phyloP scores from a whole-genome alignment of 2,888 invertebrate genomes.

The Neoitamus cyanurus region DNA sequence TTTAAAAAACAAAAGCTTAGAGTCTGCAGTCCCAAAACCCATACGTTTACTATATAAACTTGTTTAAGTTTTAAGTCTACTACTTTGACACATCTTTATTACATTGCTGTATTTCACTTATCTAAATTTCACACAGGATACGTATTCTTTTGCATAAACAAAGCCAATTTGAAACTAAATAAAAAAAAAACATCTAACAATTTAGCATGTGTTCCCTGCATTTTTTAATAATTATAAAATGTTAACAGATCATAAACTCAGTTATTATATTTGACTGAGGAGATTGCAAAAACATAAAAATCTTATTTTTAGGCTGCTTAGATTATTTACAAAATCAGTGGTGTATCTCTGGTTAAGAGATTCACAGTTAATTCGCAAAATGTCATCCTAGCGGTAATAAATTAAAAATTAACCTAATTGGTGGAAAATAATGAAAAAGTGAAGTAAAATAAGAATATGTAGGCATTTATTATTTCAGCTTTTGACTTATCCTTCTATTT shows the following conservation, averaged over 20 bases:
- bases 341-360: neutral
- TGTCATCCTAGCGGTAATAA: slow-evolving; percentile 15
- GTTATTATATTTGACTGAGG: neutral
- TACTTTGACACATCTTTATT: neutral
- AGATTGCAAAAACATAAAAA: neutral
- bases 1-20: neutral
- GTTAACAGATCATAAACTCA: neutral
- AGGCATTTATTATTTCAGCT: slow-evolving; percentile 1
- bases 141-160: neutral
- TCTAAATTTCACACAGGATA: neutral
- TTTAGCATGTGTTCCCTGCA: neutral
- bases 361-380: neutral
- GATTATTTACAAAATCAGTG: neutral
- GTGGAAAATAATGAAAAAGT: slow-evolving; percentile 8
- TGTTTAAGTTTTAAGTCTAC: neutral
- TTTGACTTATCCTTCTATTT: slow-evolving; percentile 25
- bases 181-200: neutral
- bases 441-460: neutral
- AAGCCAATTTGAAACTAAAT: neutral
- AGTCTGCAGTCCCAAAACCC: neutral
- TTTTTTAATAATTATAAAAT: neutral
- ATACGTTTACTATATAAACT: neutral
- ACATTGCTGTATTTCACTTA: neutral
- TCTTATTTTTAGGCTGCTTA: neutral
- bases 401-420: slow-evolving; percentile 15